These are phyloP conservation scores for Oscheius onirici DNA, from an alignment of 2,888 invertebrate genomes.

Conservation along the genomic window DNA sequence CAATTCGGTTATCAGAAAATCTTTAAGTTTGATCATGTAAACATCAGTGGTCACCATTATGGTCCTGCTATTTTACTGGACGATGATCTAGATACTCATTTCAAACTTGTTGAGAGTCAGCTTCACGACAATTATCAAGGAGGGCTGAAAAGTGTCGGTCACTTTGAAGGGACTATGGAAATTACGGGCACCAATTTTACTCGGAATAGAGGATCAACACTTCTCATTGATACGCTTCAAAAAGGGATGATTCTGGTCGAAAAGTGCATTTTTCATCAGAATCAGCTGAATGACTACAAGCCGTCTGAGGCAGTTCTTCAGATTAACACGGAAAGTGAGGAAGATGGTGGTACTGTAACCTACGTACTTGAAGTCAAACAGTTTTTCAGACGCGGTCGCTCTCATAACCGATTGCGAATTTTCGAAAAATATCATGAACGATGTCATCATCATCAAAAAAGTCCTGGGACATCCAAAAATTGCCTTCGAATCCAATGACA, in stretches of 20 bases:
- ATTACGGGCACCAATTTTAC: constrained; percentile 30
- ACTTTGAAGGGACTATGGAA: constrained; percentile 13
- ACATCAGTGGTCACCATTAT: constrained; percentile 33
- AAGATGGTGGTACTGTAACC: constrained; percentile 8
- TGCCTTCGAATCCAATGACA: constrained; percentile 2
- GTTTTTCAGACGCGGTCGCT: constrained; percentile 9
- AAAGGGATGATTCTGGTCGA: background rate
- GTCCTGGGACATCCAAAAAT: constrained; percentile 1
- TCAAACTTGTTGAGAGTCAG: constrained; percentile 15
- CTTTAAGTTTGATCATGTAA: constrained; percentile 6
- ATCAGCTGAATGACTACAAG: constrained; percentile 29
- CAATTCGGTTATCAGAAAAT: background rate
- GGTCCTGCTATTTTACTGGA: constrained; percentile 20
- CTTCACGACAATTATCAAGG: constrained; percentile 38
- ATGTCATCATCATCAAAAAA: constrained; percentile 22
- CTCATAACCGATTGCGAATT: constrained; percentile 11
- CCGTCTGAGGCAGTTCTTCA: constrained; percentile 16
- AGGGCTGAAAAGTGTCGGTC: constrained; percentile 20
- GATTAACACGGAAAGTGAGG: constrained; percentile 2
- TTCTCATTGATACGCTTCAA: constrained; percentile 5
- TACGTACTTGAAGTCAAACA: no score
- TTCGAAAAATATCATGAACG: constrained; percentile 28
- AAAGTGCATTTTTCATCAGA: constrained; percentile 4
- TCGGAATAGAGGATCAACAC: constrained; percentile 39
- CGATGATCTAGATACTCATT: constrained; percentile 18